These are phyloP conservation scores for Cygnus buccinator DNA, from an alignment of 2,113 vertebrate genomes.

Conservation along the genomic window DNA sequence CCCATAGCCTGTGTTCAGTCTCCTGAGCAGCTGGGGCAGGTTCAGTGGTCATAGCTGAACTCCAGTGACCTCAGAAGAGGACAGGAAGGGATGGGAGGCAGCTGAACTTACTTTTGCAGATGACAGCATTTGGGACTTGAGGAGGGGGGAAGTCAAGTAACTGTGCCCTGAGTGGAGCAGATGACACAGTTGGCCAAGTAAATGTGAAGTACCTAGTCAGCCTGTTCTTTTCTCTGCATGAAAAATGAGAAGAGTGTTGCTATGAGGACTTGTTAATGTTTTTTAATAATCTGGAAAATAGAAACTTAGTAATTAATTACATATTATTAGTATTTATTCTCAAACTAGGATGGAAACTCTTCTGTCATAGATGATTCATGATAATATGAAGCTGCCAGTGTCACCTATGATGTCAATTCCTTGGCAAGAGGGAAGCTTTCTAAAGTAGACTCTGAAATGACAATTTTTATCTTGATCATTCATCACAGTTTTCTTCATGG, in stretches of 20 bases:
- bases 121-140: not conserved
- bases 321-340: not conserved
- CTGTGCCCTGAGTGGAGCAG: not conserved
- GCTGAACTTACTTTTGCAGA: not conserved
- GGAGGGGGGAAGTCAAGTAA: no score
- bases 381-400: not conserved
- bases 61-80: accelerated
- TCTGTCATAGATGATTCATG: not conserved
- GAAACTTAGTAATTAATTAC: not conserved
- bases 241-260: not conserved
- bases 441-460: not conserved
- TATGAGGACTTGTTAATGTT: not conserved
- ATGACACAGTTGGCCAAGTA: not conserved
- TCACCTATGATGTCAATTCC: slow-evolving; percentile 18
- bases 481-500: not conserved
- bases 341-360: slow-evolving; percentile 5
- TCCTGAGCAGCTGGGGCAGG: not conserved
- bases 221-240: not conserved
- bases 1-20: not conserved
- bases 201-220: not conserved
- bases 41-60: not conserved
- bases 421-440: not conserved
- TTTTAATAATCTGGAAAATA: not conserved
- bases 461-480: slow-evolving; percentile 19
- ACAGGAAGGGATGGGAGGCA: not conserved